Evolutionary conservation across 2,888 invertebrate genomes (phyloP).

Genomic region (Diarsia brunnea): DNA sequence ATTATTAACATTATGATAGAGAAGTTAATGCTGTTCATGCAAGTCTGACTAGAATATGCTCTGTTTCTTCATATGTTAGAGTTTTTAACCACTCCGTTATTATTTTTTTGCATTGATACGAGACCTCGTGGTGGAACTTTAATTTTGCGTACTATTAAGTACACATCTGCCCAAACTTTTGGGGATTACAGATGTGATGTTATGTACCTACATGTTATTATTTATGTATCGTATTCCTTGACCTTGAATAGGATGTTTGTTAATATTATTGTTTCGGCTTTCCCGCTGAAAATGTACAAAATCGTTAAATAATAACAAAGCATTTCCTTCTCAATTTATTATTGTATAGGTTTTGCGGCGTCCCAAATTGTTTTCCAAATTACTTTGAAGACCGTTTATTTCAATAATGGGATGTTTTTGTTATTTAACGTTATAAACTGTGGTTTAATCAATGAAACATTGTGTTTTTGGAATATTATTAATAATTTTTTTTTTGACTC

Average conservation of each 20-base stretch:
- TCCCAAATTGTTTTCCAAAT: slow-evolving; percentile 32
- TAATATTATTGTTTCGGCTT: neutral
- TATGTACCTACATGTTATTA: too few relatives aligned
- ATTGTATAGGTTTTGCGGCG: slow-evolving; percentile 19
- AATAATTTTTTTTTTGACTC: neutral
- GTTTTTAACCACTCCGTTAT: too few relatives aligned
- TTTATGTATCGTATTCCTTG: too few relatives aligned
- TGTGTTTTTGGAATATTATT: neutral
- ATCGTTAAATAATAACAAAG: slow-evolving; percentile 23
- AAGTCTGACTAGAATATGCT: too few relatives aligned
- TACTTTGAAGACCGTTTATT: slow-evolving; percentile 24
- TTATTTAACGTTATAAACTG: neutral
- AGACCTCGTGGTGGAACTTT: too few relatives aligned
- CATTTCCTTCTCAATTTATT: slow-evolving; percentile 22
- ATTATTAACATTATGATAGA: too few relatives aligned
- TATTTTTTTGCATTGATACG: too few relatives aligned
- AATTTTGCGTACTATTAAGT: too few relatives aligned
- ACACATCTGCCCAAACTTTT: too few relatives aligned
- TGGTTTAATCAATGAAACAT: neutral
- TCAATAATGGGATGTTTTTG: slow-evolving; percentile 16
- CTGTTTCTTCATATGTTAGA: too few relatives aligned
- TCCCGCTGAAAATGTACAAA: neutral
- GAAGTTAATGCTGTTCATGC: too few relatives aligned
- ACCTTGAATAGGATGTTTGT: neutral
- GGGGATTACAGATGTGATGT: too few relatives aligned